These are phyloP conservation scores for Laticauda laticaudata DNA, from an alignment of 2,113 vertebrate species.

Conservation along the genomic window DNA sequence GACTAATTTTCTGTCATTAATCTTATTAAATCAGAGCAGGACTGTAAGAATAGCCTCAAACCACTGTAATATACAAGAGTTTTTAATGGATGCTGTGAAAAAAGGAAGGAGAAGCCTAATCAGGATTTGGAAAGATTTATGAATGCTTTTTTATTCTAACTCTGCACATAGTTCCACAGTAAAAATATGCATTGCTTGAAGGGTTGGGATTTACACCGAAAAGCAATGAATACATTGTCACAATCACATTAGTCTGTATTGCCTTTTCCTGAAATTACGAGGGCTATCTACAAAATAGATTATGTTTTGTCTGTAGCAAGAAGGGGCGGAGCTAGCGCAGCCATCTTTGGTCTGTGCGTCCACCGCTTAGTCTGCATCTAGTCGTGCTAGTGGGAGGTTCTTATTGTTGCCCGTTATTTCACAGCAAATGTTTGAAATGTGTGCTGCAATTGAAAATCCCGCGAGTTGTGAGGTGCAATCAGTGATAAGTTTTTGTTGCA, in stretches of 20 bases:
- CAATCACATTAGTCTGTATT: neutral
- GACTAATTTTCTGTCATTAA: conserved; percentile 74
- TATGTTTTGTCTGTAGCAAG: too few relatives aligned
- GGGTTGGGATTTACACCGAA: conserved; percentile 29
- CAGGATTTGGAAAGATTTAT: conserved; percentile 51
- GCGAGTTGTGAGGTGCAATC: too few relatives aligned
- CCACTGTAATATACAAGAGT: conserved; percentile 37
- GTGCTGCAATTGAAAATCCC: too few relatives aligned
- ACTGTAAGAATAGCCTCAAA: conserved; percentile 63
- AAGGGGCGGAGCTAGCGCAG: too few relatives aligned
- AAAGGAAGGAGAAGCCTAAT: neutral
- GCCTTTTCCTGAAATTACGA: neutral
- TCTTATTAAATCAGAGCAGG: conserved; percentile 68
- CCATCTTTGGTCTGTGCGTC: too few relatives aligned
- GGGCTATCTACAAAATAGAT: too few relatives aligned
- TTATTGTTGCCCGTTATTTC: too few relatives aligned
- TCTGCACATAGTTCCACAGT: conserved; percentile 40
- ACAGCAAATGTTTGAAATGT: too few relatives aligned
- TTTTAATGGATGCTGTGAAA: conserved; percentile 43
- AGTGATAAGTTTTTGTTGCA: too few relatives aligned
- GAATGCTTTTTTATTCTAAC: conserved; percentile 40
- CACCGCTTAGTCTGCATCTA: too few relatives aligned
- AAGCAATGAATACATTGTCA: conserved; percentile 26
- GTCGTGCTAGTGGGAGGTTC: too few relatives aligned
- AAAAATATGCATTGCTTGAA: conserved; percentile 51